Evolutionary conservation across 2,797 vertebrate genomes (phyloP).

Genomic region (Onychomys torridus): DNA sequence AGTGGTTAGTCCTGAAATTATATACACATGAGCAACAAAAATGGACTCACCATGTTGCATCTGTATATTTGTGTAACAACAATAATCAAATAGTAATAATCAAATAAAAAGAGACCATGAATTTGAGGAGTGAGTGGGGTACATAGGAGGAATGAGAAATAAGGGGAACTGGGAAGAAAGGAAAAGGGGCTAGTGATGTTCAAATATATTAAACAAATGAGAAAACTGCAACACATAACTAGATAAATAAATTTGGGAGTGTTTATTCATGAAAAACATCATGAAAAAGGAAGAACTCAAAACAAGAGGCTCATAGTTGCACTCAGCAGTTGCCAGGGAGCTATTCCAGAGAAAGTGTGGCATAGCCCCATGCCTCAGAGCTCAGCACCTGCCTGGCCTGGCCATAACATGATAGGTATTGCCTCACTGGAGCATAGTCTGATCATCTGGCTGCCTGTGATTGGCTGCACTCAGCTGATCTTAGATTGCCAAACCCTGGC

Average conservation of each 20-base stretch:
- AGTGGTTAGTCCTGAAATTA: background rate
- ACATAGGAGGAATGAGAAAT: background rate
- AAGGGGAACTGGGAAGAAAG: background rate
- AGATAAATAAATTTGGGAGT: background rate
- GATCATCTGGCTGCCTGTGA: background rate
- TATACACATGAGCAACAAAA: background rate
- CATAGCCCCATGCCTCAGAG: background rate
- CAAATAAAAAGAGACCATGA: background rate
- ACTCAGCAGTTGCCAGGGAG: background rate
- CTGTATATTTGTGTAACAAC: background rate
- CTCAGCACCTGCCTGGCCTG: background rate
- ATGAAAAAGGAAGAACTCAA: background rate
- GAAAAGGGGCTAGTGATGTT: background rate
- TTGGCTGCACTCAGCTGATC: background rate
- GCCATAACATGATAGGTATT: background rate
- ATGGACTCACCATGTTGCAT: no score
- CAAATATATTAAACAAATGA: background rate
- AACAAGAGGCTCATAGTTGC: background rate
- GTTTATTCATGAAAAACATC: background rate
- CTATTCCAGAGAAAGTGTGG: background rate
- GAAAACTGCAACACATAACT: background rate
- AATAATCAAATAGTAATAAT: background rate
- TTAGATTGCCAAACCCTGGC: background rate
- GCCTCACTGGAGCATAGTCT: background rate
- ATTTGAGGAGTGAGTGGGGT: background rate